Base-by-base conservation (phyloP, 2,888 invertebrate genomes). In the Cryptus viduatorius region DNA sequence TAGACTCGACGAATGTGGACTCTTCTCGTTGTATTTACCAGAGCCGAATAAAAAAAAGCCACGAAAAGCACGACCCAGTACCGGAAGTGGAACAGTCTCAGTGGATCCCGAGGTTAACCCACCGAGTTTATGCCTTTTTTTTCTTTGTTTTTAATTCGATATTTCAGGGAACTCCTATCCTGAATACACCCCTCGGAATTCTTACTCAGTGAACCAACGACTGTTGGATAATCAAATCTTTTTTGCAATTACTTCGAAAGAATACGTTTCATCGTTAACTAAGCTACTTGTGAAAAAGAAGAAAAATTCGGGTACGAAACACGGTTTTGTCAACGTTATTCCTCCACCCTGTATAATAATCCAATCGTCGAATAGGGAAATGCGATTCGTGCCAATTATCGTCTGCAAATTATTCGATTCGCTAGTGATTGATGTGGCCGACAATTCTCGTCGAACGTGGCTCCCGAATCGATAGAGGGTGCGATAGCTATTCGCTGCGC, bases 21-120 rank as follows among this genome's bases (percentile, higher is more conserved):
- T 12, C 61, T 7, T 29, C 44, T n/a, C 37, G 76, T 37, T 48
- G 24, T 1, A 64, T 73, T 48, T 48, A 4, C 37, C 8, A 56
- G 64, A 53, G 42, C 65, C 16, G 48, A 65, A 71, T 59, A 75
- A 19, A 71, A 69, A 69, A 75, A 19, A 61, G 50, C 16, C 46
- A 12, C 24, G 64, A 44, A 64, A 71, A 10, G 29, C 64, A 48
- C 64, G 79, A 76, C 72, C 71, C 61, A 44, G 61, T 72, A 42
- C 42, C 42, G 65, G 50, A 83, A 79, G 69, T 79, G 73, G 69
- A 65, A 73, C 65, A 29, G 64, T 46, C 59, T 68, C 72, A 24
- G 31, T 42, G 76, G 75, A 76, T 75, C 61, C 48, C 69, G 77
- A 80, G 77, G 72, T 77, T 77, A 76, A 76, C 75, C 79, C 16